Percentiles rank a stretch among this genome's conserved stretches.
phyloP scores from a whole-genome alignment of 2,888 invertebrate genomes.

The Yponomeuta sedellus region DNA sequence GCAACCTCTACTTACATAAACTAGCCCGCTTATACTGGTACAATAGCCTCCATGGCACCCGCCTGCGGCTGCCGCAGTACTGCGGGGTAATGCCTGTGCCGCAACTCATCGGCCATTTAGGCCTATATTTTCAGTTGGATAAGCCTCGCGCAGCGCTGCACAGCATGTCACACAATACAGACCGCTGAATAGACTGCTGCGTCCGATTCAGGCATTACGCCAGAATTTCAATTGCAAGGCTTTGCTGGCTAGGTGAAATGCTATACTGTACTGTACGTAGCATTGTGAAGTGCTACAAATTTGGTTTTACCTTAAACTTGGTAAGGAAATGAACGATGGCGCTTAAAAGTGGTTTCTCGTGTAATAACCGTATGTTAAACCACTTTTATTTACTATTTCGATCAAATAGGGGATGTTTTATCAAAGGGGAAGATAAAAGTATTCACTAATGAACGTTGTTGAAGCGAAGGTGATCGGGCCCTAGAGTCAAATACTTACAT shows the following conservation, averaged over 20 bases:
- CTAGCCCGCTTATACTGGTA: background rate
- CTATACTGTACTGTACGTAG: background rate
- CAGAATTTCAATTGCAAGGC: background rate
- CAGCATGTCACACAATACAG: background rate
- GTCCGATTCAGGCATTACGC: background rate
- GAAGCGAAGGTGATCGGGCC: too few relatives aligned
- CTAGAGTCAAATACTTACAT: too few relatives aligned
- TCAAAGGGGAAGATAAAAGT: too few relatives aligned
- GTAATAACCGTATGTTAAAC: too few relatives aligned
- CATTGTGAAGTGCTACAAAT: too few relatives aligned
- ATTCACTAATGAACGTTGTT: too few relatives aligned
- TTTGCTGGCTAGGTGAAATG: background rate
- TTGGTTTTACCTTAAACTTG: too few relatives aligned
- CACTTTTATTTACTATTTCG: too few relatives aligned
- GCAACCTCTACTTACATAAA: conserved; percentile 6
- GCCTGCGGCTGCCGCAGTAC: background rate
- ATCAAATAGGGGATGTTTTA: too few relatives aligned
- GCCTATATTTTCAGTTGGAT: conserved; percentile 5
- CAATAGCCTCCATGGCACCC: background rate
- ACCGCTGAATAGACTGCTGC: conserved; percentile 1
- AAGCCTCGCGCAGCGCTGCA: background rate
- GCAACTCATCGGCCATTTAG: background rate
- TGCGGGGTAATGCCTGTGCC: background rate
- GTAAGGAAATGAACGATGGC: too few relatives aligned
- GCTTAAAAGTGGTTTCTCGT: too few relatives aligned